phyloP scores from a whole-genome alignment of 2,888 invertebrate genomes.

The Athalia rosae region DNA sequence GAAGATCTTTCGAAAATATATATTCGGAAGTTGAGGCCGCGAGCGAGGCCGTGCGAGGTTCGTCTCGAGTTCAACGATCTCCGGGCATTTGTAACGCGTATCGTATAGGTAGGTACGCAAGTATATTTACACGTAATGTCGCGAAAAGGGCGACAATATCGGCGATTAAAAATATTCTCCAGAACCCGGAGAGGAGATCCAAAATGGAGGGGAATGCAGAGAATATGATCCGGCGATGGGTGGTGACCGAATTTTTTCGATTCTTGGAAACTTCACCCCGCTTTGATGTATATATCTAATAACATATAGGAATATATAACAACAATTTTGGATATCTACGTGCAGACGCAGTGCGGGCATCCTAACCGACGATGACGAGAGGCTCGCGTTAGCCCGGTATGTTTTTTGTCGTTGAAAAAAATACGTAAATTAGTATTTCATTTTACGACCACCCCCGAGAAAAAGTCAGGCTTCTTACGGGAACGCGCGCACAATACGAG shows the following conservation, averaged over 20 bases:
- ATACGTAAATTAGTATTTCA: conserved; percentile 37
- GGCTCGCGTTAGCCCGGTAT: neutral
- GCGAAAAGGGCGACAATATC: no score
- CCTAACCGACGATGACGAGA: neutral
- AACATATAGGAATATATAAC: no score
- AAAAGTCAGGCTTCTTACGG: neutral
- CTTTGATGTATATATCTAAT: no score
- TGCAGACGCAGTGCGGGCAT: no score
- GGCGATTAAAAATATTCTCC: no score
- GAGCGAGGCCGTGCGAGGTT: neutral
- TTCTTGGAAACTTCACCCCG: no score
- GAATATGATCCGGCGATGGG: no score
- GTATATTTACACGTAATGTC: no score
- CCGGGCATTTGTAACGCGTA: neutral
- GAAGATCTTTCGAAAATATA: conserved; percentile 23
- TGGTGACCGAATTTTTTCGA: no score
- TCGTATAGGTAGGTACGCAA: neutral
- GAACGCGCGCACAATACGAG: conserved; percentile 7
- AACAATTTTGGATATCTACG: no score
- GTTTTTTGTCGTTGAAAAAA: neutral
- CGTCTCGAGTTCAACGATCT: conserved; percentile 24
- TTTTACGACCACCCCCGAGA: conserved; percentile 14
- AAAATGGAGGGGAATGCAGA: no score
- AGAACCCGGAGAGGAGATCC: no score
- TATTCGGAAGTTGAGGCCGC: conserved; percentile 28